Conservation (phyloP, 2,797 vertebrate genomes). For the Hyperoplus lanceolatus region DNA sequence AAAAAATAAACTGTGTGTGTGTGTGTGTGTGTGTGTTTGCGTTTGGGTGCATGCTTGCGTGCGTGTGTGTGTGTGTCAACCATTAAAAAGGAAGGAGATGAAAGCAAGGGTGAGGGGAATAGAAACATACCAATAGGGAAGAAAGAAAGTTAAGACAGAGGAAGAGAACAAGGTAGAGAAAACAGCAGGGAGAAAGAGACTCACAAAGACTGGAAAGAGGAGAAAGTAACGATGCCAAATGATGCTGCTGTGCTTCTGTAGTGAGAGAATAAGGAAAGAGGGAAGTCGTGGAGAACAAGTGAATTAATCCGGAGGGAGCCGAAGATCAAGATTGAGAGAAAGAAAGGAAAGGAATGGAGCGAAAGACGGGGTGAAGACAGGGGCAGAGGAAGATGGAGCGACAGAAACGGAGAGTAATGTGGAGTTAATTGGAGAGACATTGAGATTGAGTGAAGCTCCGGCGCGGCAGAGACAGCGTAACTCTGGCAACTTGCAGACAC, state of each 20-base stretch:
- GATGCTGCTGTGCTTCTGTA: slow-evolving; percentile 44
- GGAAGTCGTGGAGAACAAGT: background rate
- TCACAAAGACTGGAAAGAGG: slow-evolving; percentile 32
- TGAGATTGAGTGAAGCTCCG: slow-evolving; percentile 54
- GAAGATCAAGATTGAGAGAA: slow-evolving; percentile 58
- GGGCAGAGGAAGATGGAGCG: slow-evolving; percentile 71
- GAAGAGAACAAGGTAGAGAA: slow-evolving; percentile 21
- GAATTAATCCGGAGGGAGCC: slow-evolving; percentile 42
- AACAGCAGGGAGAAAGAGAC: slow-evolving; percentile 27
- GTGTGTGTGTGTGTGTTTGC: slow-evolving; percentile 23
- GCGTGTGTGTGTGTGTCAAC: slow-evolving; percentile 38
- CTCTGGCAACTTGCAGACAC: slow-evolving; percentile 27
- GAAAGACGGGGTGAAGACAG: slow-evolving; percentile 51
- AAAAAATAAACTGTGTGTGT: slow-evolving; percentile 49
- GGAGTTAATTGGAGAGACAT: slow-evolving; percentile 67
- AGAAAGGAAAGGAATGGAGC: slow-evolving; percentile 29
- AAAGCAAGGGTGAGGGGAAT: slow-evolving; percentile 22
- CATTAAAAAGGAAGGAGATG: slow-evolving; percentile 43
- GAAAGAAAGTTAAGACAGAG: slow-evolving; percentile 42
- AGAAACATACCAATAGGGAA: slow-evolving; percentile 26
- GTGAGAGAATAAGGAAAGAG: slow-evolving; percentile 8
- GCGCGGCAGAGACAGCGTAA: slow-evolving; percentile 52
- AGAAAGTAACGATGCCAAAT: slow-evolving; percentile 52
- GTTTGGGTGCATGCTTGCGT: slow-evolving; percentile 20
- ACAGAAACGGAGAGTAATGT: slow-evolving; percentile 68